Conservation (phyloP, 2,888 invertebrate species). For the Eupithecia pulchellata region DNA sequence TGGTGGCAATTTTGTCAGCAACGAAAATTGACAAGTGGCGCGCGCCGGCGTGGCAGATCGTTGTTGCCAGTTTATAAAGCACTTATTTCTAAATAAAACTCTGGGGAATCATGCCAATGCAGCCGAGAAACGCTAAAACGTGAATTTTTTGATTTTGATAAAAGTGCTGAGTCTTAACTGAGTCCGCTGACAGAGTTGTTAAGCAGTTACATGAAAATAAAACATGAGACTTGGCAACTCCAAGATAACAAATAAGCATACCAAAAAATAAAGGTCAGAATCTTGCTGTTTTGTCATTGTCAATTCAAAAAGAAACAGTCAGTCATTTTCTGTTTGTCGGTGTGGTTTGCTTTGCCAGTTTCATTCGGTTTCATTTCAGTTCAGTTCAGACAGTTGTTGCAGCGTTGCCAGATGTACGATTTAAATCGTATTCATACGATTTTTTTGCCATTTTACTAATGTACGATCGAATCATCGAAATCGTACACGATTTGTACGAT, state of each 20-base stretch:
- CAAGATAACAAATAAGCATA: too few species aligned
- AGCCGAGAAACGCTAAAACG: not conserved
- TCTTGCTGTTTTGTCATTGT: not conserved
- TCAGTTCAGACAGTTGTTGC: slow-evolving; percentile 2
- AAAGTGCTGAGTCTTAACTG: not conserved
- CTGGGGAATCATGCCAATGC: not conserved
- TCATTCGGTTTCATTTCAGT: too few species aligned
- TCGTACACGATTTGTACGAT: too few species aligned
- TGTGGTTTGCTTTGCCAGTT: too few species aligned
- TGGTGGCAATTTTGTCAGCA: slow-evolving; percentile 26
- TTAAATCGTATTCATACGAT: too few species aligned
- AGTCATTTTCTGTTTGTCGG: slow-evolving; percentile 2
- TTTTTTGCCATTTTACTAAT: too few species aligned
- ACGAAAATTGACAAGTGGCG: slow-evolving; percentile 63
- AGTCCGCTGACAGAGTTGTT: too few species aligned
- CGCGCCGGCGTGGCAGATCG: slow-evolving; percentile 26
- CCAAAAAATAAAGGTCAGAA: not conserved
- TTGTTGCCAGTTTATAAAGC: slow-evolving; percentile 25
- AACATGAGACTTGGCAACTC: not conserved
- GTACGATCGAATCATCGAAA: too few species aligned
- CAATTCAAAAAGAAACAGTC: not conserved
- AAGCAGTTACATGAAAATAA: not conserved
- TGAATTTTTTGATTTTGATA: not conserved
- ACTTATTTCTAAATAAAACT: not conserved
- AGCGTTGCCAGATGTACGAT: too few species aligned